Conservation (phyloP, 1,140 invertebrate genomes). For the Pseudomyrmex gracilis region DNA sequence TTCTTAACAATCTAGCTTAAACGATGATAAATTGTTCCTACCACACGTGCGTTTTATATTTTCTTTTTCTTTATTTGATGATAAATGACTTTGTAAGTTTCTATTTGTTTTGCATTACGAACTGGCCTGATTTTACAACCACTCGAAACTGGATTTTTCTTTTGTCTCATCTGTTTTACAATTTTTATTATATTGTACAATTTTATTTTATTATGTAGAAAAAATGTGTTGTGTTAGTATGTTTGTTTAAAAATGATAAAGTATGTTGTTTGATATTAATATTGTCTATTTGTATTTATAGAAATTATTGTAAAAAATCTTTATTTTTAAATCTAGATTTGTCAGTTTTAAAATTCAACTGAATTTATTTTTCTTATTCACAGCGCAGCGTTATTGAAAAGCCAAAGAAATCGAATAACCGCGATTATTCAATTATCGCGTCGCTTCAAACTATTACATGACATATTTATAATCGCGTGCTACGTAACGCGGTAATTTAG, state of each 20-base stretch:
- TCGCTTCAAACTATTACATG: slow-evolving; percentile 15
- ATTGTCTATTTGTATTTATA: too few relatives aligned
- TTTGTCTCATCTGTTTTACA: too few relatives aligned
- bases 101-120: neutral
- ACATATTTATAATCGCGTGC: slow-evolving; percentile 33
- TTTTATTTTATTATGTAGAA: too few relatives aligned
- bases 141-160: too few relatives aligned
- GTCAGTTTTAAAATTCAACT: too few relatives aligned
- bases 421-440: neutral
- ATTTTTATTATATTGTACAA: too few relatives aligned
- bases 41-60: neutral
- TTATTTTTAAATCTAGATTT: too few relatives aligned
- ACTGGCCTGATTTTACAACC: neutral
- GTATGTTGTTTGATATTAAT: too few relatives aligned
- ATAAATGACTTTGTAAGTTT: neutral
- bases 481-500: slow-evolving; percentile 21
- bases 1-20: neutral
- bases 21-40: slow-evolving; percentile 10
- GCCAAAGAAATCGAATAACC: neutral
- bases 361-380: too few relatives aligned
- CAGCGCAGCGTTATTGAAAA: neutral
- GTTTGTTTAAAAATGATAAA: too few relatives aligned
- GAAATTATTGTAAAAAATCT: too few relatives aligned
- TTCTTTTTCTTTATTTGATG: neutral
- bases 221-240: too few relatives aligned